Evolutionary conservation across 2,797 vertebrate species (phyloP).

Genomic region (Anisognathus igniventris): DNA sequence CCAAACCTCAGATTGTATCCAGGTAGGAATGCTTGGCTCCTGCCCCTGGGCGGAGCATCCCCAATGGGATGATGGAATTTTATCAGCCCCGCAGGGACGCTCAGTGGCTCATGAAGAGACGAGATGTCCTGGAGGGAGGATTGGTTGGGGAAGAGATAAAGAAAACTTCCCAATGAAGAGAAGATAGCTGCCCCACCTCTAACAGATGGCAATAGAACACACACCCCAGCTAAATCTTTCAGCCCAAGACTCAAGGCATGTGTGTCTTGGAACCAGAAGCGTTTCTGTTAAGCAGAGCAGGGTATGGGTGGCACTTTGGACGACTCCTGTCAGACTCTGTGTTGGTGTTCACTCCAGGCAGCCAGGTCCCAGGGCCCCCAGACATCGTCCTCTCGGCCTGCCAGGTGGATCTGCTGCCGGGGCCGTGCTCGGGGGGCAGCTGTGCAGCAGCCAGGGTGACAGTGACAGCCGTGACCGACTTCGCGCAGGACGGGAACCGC

Average conservation of each 20-base stretch:
- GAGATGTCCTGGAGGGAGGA: not conserved
- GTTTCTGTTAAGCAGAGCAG: not conserved
- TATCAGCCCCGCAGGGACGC: not conserved
- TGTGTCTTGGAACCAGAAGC: not conserved
- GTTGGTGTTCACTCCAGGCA: slow-evolving; percentile 55
- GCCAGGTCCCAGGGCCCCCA: slow-evolving; percentile 44
- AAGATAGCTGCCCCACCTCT: not conserved
- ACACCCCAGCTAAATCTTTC: not conserved
- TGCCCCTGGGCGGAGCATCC: not conserved
- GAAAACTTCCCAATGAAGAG: not conserved
- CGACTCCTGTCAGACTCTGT: not conserved
- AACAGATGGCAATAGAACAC: not conserved
- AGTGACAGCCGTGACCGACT: slow-evolving; percentile 79
- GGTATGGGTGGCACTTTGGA: fast-evolving
- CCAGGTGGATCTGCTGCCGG: slow-evolving; percentile 67
- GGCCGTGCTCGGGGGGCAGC: slow-evolving; percentile 56
- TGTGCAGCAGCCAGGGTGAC: slow-evolving; percentile 68
- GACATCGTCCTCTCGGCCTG: slow-evolving; percentile 77
- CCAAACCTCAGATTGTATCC: fast-evolving
- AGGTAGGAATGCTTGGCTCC: not conserved
- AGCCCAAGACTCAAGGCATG: not conserved
- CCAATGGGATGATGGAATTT: not conserved
- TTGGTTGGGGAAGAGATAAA: not conserved
- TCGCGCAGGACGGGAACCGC: slow-evolving; percentile 71
- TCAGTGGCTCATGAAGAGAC: not conserved